Evolutionary conservation across 2,113 vertebrate genomes (phyloP).

Genomic region (Pituophis catenifer): DNA sequence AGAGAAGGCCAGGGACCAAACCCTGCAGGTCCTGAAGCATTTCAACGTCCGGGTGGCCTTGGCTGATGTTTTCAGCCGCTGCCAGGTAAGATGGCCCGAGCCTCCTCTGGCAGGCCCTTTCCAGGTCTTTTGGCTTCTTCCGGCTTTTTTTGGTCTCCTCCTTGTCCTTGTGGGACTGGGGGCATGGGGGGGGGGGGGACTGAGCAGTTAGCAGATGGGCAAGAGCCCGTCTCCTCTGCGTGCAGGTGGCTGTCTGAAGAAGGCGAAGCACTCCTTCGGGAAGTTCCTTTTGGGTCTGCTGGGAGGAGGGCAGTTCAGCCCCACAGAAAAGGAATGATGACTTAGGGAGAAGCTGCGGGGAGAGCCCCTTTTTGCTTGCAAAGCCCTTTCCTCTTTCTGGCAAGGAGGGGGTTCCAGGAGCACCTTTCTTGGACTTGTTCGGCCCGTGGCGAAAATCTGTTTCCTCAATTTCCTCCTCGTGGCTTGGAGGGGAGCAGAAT

Average conservation of each 20-base stretch:
- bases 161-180: background rate
- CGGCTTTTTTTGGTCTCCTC: background rate
- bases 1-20: constrained; percentile 82
- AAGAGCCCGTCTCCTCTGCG: background rate
- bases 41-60: constrained; percentile 75
- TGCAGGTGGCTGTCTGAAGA: background rate
- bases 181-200: too few relatives aligned
- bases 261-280: background rate
- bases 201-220: too few relatives aligned
- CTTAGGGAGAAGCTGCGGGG: background rate
- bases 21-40: constrained; percentile 76
- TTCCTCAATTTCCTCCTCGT: background rate
- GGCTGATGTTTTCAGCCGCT: constrained; percentile 82
- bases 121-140: background rate
- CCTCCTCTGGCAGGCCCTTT: background rate
- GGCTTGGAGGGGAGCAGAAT: background rate
- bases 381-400: background rate
- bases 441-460: background rate
- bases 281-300: background rate
- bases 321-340: too few relatives aligned
- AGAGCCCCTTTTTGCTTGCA: accelerated
- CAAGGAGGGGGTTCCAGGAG: background rate
- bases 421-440: too few relatives aligned
- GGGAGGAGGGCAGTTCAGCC: background rate
- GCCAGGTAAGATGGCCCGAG: constrained; percentile 74